Evolutionary conservation across 1,140 invertebrate species (phyloP), one percentile per base, ranked within the genome.

Genomic region (Caenorhabditis remanei): DNA sequence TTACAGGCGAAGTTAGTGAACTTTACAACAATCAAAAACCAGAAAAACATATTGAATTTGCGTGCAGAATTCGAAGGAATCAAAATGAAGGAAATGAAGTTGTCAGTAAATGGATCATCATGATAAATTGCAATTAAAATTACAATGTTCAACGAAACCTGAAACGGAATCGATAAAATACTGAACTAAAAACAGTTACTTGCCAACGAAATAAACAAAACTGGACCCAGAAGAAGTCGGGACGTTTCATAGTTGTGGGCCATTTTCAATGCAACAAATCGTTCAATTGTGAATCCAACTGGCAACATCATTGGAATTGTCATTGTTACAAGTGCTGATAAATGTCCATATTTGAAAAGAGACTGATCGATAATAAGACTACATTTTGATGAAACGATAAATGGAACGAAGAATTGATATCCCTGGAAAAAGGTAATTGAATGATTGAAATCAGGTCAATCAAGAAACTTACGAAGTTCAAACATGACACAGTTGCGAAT

Each of bases 231-330:
- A 19, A 71, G 16, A 43, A 41, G 43, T 71, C 65, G 11, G 4
- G 19, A 9, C 6, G 0, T 43, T 46, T 71, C 65, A 71, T 71
- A 71, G 21, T 40, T 71, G 16, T 43, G 65, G 46, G 65, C 65
- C 65, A 71, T 71, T n/a, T 43, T 71, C 41, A 71, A 46, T 8
- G 65, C 65, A 7, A 71, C 65, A 71, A 71, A 71, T 71, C 65
- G 40, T 46, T 71, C 65, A 43, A 71, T 46, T 43, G 65, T 71
- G 41, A 71, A 71, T 46, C 40, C 65, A 71, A 19, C 14, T 4
- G 65, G 65, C 16, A 71, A 41, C 16, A 46, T 43, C 65, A 71
- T 71, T 19, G 65, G 65, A 19, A 71, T 46, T 46, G 41, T 46
- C 65, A 71, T 71, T 11, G 16, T 43, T 4, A 71, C 24, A 46